phyloP scores from a whole-genome alignment of 2,888 invertebrate genomes.

The Coleophora deauratella region DNA sequence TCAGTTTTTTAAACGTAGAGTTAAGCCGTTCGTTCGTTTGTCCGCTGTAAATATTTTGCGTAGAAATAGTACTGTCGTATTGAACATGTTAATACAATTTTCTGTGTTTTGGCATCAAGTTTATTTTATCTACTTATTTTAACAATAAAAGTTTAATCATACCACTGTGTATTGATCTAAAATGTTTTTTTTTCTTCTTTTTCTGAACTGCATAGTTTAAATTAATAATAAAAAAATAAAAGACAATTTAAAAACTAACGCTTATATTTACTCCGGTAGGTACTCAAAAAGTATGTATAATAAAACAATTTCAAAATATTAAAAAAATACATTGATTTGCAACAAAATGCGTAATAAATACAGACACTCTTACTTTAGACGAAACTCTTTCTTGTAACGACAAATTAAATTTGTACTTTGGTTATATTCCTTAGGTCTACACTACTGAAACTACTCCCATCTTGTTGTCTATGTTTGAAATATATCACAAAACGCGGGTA shows the following conservation, averaged over 20 bases:
- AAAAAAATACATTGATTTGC: neutral
- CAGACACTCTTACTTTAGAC: too few species aligned
- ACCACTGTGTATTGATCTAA: slow-evolving; percentile 8
- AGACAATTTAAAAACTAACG: neutral
- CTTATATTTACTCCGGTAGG: neutral
- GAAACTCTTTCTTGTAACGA: too few species aligned
- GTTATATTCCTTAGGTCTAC: too few species aligned
- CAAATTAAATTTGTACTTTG: too few species aligned
- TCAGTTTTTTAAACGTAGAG: slow-evolving; percentile 43
- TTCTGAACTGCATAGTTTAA: neutral
- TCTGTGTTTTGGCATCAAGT: slow-evolving; percentile 68
- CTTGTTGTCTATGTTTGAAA: too few species aligned
- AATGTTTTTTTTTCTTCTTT: slow-evolving; percentile 21
- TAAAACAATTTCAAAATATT: neutral
- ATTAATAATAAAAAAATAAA: neutral
- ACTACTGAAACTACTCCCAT: too few species aligned
- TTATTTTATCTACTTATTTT: slow-evolving; percentile 74
- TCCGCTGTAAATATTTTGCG: slow-evolving; percentile 67
- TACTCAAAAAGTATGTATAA: neutral
- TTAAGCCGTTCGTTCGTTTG: slow-evolving; percentile 55
- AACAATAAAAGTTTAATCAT: slow-evolving; percentile 67
- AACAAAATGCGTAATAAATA: neutral
- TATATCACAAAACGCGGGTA: too few species aligned
- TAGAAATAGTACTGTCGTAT: slow-evolving; percentile 52
- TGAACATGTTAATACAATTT: slow-evolving; percentile 60